Percentiles rank a stretch among this genome's conserved stretches.
These are phyloP conservation scores for Telmatochromis sp. DNA, from an alignment of 2,113 vertebrate genomes.

Conservation along the genomic window DNA sequence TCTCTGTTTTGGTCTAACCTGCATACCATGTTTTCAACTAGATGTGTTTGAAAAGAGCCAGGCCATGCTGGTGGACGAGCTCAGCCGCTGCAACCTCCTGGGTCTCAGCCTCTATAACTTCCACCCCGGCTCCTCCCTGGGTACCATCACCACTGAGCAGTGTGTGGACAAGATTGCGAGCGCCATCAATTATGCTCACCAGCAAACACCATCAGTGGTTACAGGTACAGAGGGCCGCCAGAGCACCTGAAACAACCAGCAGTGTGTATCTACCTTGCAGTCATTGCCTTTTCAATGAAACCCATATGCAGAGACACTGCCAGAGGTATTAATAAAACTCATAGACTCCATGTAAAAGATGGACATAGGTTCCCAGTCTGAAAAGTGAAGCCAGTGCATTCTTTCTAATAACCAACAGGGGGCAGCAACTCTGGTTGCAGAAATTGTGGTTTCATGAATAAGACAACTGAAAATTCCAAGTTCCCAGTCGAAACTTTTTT, in stretches of 20 bases:
- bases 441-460: not conserved
- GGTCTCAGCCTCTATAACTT: constrained; percentile 73
- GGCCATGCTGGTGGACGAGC: constrained; percentile 73
- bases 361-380: not conserved
- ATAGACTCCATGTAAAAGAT: not conserved
- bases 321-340: not conserved
- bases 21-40: not conserved
- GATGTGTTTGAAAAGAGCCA: constrained; percentile 74
- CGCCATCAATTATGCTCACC: constrained; percentile 74
- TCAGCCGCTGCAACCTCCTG: constrained; percentile 67
- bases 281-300: not conserved
- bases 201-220: constrained; percentile 61
- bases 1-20: not conserved
- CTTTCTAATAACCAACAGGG: not conserved
- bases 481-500: accelerated
- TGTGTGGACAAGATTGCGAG: constrained; percentile 69
- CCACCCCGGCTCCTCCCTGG: constrained; percentile 72
- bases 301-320: not conserved
- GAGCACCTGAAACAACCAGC: not conserved
- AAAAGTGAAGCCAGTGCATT: not conserved
- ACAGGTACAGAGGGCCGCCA: constrained; percentile 51
- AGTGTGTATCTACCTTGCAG: not conserved
- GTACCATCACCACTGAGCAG: constrained; percentile 62
- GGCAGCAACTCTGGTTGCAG: not conserved
- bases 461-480: not conserved